A percentile compares a stretch with the other conserved stretches of the same genome.
Conservation (phyloP, 2,113 vertebrate species). For the Tetrax tetrax region DNA sequence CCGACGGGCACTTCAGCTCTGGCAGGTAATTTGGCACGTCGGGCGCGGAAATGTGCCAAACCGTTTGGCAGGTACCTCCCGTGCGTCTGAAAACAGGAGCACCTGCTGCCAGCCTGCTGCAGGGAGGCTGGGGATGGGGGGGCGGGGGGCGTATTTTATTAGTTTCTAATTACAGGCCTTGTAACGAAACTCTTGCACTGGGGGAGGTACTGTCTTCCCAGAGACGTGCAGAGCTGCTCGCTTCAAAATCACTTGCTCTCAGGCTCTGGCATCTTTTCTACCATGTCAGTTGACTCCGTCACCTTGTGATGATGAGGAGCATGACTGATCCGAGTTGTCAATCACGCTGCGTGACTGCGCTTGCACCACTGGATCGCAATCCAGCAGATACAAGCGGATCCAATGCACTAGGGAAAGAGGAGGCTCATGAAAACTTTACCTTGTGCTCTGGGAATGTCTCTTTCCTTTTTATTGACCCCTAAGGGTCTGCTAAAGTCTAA, state of each 20-base stretch:
- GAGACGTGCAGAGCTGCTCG: not conserved
- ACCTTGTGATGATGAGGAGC: not conserved
- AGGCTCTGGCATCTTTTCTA: not conserved
- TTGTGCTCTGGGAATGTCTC: not conserved
- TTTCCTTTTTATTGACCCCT: not conserved
- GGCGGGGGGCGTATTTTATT: not conserved
- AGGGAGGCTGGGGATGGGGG: not conserved
- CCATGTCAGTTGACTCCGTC: not conserved
- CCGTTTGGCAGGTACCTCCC: slow-evolving; percentile 74
- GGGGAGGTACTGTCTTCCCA: not conserved
- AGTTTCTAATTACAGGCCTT: slow-evolving; percentile 50
- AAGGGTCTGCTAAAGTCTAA: not conserved
- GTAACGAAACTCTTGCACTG: slow-evolving; percentile 5
- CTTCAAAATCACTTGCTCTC: not conserved
- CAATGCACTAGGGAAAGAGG: rapidly evolving
- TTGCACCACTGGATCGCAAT: not conserved
- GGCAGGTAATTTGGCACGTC: slow-evolving; percentile 78
- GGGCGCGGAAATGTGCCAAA: slow-evolving; percentile 71
- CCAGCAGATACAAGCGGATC: rapidly evolving
- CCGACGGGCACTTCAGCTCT: slow-evolving; percentile 51
- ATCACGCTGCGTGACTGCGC: rapidly evolving
- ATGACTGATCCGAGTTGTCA: not conserved
- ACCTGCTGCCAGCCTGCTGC: slow-evolving; percentile 67
- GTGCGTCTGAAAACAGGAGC: slow-evolving; percentile 72
- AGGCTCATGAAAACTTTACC: not conserved